Conservation (phyloP, 1,140 invertebrate genomes). For the Archivesica marissinica region DNA sequence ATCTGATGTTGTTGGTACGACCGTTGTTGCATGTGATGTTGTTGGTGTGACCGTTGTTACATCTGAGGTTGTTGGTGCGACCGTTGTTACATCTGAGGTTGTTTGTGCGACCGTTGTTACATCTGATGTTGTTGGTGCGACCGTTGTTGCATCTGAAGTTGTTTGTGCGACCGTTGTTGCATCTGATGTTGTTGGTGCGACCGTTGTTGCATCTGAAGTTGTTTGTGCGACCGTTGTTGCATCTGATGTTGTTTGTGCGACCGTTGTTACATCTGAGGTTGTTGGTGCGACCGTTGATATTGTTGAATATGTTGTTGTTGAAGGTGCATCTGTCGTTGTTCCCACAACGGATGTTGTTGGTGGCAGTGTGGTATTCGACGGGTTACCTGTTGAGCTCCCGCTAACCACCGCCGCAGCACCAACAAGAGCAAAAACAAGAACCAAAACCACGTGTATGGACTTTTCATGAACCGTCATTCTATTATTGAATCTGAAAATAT, state of each 20-base stretch:
- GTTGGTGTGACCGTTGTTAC: not conserved
- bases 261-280: constrained; percentile 3
- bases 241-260: not conserved
- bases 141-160: not conserved
- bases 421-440: no score
- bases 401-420: no score
- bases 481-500: no score
- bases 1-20: not conserved
- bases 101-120: not conserved
- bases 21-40: not conserved
- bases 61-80: not conserved
- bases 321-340: constrained; percentile 1
- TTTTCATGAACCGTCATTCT: no score
- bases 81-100: constrained; percentile 8
- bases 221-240: constrained; percentile 23
- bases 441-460: no score
- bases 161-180: constrained; percentile 18
- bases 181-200: no score
- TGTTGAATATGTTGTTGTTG: constrained; percentile 1
- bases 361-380: no score
- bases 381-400: no score
- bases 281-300: constrained; percentile 19
- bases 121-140: not conserved
- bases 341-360: not conserved
- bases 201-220: not conserved